Evolutionary conservation across 2,797 vertebrate species (phyloP).

Genomic region (Lacerta bilineata): DNA sequence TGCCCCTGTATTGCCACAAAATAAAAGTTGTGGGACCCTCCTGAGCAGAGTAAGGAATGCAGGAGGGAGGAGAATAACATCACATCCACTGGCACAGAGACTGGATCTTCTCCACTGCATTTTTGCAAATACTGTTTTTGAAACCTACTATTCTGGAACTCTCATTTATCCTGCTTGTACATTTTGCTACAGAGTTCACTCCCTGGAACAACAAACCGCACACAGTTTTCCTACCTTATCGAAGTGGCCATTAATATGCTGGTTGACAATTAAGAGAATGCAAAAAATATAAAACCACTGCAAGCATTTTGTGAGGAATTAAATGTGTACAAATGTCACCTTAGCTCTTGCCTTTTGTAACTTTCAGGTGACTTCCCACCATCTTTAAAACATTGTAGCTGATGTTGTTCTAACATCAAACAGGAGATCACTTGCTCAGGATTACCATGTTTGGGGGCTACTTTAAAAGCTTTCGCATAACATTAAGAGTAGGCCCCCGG

Average conservation of each 20-base stretch:
- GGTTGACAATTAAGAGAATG: constrained; percentile 5
- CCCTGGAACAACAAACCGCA: background rate
- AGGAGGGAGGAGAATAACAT: no score
- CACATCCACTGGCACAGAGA: no score
- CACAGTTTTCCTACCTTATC: constrained; percentile 19
- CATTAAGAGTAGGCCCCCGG: constrained; percentile 75
- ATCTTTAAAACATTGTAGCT: background rate
- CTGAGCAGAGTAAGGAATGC: no score
- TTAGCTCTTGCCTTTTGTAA: constrained; percentile 10
- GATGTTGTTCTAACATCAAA: constrained; percentile 13
- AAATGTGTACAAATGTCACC: background rate
- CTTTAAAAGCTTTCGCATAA: constrained; percentile 77
- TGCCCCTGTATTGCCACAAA: no score
- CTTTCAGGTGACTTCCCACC: background rate
- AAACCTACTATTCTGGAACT: background rate
- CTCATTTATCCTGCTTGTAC: background rate
- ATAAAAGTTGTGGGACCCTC: no score
- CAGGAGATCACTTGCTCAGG: background rate
- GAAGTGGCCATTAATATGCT: constrained; percentile 13
- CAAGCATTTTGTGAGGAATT: constrained; percentile 45
- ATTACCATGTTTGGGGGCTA: constrained; percentile 28
- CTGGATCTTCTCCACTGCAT: background rate
- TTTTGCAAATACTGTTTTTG: background rate
- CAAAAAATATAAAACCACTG: constrained; percentile 49
- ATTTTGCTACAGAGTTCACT: background rate